phyloP scores from a whole-genome alignment of 2,888 invertebrate species.

The Limnephilus auricula region DNA sequence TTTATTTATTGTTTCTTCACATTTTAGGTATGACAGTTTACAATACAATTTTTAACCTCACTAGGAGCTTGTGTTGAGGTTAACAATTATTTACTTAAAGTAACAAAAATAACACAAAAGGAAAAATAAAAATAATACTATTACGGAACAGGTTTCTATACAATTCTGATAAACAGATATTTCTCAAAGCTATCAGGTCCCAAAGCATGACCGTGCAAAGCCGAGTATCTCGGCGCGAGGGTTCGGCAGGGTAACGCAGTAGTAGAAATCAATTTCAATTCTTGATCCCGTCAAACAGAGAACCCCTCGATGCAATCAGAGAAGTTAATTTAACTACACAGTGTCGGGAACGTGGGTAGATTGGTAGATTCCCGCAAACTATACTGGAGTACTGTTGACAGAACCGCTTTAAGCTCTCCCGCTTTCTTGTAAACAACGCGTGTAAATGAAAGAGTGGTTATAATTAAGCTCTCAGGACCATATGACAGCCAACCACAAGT shows the following conservation, averaged over 20 bases:
- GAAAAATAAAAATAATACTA: too few species aligned
- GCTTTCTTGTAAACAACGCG: too few species aligned
- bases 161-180: not conserved
- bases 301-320: conserved; percentile 17
- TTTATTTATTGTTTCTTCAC: too few species aligned
- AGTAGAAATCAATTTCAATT: conserved; percentile 9
- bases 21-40: too few species aligned
- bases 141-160: not conserved
- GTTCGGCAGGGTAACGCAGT: not conserved
- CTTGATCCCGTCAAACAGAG: not conserved
- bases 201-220: not conserved
- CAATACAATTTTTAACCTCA: too few species aligned
- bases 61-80: too few species aligned
- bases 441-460: not conserved
- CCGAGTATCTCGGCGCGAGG: not conserved
- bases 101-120: too few species aligned
- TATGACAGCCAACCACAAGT: not conserved
- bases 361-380: not conserved
- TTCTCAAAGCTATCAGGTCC: not conserved
- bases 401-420: not conserved
- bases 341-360: not conserved
- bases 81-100: too few species aligned
- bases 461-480: not conserved
- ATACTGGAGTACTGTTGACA: not conserved
- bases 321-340: conserved; percentile 9